phyloP scores from a whole-genome alignment of 2,113 vertebrate genomes.

The Columba livia region DNA sequence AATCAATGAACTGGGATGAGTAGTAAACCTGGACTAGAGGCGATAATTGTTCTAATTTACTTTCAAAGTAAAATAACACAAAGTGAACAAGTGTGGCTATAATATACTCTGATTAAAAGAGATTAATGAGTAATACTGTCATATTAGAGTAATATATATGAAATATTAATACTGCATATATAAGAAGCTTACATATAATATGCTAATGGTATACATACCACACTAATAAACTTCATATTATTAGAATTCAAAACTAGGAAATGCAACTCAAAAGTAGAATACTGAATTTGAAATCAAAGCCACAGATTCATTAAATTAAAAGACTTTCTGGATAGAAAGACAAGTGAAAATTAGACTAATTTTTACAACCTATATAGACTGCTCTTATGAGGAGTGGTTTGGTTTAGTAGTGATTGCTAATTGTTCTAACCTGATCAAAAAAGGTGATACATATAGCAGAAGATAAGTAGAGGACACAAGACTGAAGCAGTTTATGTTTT shows the following conservation, averaged over 20 bases:
- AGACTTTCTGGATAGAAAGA: background rate
- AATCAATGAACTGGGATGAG: background rate
- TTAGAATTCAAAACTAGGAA: background rate
- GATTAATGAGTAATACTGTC: background rate
- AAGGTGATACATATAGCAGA: background rate
- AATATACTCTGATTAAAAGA: background rate
- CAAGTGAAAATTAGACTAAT: background rate
- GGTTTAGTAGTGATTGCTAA: background rate
- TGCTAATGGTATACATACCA: background rate
- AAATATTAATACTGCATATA: background rate
- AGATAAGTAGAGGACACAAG: background rate
- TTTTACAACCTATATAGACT: background rate
- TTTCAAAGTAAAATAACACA: background rate
- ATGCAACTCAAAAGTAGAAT: background rate
- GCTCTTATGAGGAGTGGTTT: background rate
- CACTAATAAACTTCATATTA: background rate
- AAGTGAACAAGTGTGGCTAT: background rate
- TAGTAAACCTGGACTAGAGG: background rate
- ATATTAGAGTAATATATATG: background rate
- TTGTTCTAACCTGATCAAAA: background rate
- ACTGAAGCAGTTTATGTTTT: background rate
- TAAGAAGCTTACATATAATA: background rate
- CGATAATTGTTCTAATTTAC: background rate
- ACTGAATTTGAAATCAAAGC: background rate
- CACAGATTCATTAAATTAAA: background rate